A percentile compares a stretch with the other conserved stretches of the same genome.
These are phyloP conservation scores for Trisateles emortualis DNA, from an alignment of 2,888 invertebrate genomes.

Conservation along the genomic window DNA sequence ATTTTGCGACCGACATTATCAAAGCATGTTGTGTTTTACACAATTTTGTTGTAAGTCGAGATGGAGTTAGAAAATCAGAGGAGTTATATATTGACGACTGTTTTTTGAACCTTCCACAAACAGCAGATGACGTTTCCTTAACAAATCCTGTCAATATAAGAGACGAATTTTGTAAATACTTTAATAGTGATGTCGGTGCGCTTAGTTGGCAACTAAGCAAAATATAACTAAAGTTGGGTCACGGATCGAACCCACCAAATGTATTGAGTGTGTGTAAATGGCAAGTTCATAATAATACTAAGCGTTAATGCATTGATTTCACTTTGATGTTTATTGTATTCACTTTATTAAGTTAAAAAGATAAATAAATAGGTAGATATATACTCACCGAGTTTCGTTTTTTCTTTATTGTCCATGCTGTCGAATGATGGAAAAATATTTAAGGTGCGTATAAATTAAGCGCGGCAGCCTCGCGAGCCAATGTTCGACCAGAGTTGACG, in stretches of 20 bases:
- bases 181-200: constrained; percentile 24
- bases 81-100: too few species aligned
- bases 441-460: too few species aligned
- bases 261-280: neutral
- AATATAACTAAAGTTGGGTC: constrained; percentile 10
- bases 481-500: too few species aligned
- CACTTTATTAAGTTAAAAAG: neutral
- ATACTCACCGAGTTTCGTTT: constrained; percentile 27
- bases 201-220: constrained; percentile 20
- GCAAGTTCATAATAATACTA: too few species aligned
- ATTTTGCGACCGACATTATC: constrained; percentile 21
- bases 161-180: constrained; percentile 27
- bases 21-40: constrained; percentile 24
- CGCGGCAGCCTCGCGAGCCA: too few species aligned
- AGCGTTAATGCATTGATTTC: neutral
- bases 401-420: constrained; percentile 13
- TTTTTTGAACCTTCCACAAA: too few species aligned
- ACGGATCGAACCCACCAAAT: neutral
- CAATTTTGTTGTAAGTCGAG: constrained; percentile 22
- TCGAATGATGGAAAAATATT: too few species aligned
- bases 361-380: neutral
- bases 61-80: too few species aligned
- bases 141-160: constrained; percentile 1
- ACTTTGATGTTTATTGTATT: neutral
- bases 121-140: constrained; percentile 22